Percentiles rank a stretch among this genome's conserved stretches.
Evolutionary conservation across 2,888 invertebrate species (phyloP).

Genomic region (Parnassius orleans): DNA sequence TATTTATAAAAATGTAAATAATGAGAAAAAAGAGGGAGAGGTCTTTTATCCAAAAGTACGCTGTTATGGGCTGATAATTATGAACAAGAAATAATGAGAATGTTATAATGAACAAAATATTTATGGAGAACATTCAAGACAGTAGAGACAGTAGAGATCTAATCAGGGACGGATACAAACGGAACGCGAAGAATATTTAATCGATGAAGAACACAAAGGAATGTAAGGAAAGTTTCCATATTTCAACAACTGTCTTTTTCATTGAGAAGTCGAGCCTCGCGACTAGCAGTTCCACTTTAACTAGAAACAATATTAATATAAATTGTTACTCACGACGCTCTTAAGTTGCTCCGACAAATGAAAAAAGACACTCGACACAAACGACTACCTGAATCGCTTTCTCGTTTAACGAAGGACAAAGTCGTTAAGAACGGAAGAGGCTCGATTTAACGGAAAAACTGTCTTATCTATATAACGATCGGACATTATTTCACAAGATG

Average conservation of each 20-base stretch:
- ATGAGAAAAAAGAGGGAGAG: no score
- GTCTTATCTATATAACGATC: slow-evolving; percentile 71
- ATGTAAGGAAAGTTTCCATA: not conserved
- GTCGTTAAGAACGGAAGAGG: slow-evolving; percentile 55
- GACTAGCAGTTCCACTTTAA: slow-evolving; percentile 29
- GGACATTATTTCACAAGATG: slow-evolving; percentile 57
- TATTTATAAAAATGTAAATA: no score
- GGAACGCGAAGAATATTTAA: not conserved
- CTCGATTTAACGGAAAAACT: slow-evolving; percentile 72
- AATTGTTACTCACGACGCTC: slow-evolving; percentile 48
- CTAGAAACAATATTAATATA: slow-evolving; percentile 56
- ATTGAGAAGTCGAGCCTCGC: slow-evolving; percentile 16
- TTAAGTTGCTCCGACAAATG: slow-evolving; percentile 62
- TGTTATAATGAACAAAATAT: not conserved
- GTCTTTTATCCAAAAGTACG: no score
- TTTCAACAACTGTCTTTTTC: not conserved
- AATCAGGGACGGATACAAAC: not conserved
- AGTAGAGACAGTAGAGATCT: no score
- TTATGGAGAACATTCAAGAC: not conserved
- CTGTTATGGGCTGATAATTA: no score
- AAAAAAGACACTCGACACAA: slow-evolving; percentile 64
- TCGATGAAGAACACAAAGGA: not conserved
- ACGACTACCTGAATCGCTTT: slow-evolving; percentile 70
- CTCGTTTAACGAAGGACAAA: slow-evolving; percentile 54
- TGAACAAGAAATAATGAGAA: no score